phyloP scores from a whole-genome alignment of 2,888 invertebrate genomes.

The Alloplasta piceator region DNA sequence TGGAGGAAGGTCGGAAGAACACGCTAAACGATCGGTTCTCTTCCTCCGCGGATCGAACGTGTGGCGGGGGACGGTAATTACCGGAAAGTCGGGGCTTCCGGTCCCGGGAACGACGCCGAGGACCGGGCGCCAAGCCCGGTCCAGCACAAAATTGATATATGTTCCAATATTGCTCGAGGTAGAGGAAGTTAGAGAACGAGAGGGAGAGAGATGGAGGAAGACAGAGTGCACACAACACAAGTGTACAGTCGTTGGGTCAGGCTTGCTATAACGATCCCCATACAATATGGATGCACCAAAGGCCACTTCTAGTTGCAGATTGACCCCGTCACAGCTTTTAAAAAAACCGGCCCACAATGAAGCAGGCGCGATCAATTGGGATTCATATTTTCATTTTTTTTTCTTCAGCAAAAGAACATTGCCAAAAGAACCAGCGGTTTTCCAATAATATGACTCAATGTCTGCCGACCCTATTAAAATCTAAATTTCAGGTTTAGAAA shows the following conservation, averaged over 20 bases:
- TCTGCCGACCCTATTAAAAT: too few species aligned
- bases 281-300: background rate
- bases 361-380: too few species aligned
- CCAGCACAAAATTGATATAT: constrained; percentile 59
- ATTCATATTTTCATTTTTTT: too few species aligned
- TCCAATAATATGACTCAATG: too few species aligned
- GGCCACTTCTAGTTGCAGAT: background rate
- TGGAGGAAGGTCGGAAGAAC: constrained; percentile 39
- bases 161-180: constrained; percentile 57
- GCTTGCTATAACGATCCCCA: constrained; percentile 16
- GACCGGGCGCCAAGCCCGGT: constrained; percentile 42
- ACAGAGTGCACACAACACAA: constrained; percentile 9
- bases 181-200: background rate
- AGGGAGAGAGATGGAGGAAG: constrained; percentile 25
- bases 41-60: constrained; percentile 37
- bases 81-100: constrained; percentile 63
- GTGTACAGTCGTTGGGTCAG: constrained; percentile 8
- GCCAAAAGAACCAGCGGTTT: too few species aligned
- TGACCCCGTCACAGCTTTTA: background rate
- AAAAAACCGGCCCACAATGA: too few species aligned
- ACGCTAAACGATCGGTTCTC: constrained; percentile 57
- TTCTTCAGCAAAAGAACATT: too few species aligned
- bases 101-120: constrained; percentile 57
- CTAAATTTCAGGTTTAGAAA: too few species aligned
- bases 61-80: constrained; percentile 56